Evolutionary conservation across 2,888 invertebrate species (phyloP).

Genomic region (Gasteruption jaculator): DNA sequence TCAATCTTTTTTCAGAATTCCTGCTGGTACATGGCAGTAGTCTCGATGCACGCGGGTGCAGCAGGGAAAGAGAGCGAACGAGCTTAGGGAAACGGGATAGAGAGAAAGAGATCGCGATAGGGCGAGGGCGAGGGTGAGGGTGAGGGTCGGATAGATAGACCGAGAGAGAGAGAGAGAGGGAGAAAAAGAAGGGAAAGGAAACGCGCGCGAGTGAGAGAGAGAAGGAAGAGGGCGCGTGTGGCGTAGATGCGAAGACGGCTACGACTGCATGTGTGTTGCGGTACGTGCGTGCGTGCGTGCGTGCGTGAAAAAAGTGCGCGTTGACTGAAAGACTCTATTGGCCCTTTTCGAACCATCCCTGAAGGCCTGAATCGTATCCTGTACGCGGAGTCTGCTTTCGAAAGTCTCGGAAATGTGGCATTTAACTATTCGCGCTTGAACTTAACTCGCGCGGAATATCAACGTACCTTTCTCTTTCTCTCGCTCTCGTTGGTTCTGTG

Average conservation of each 20-base stretch:
- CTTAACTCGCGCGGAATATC: too few relatives aligned
- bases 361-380: too few relatives aligned
- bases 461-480: too few relatives aligned
- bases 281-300: conserved; percentile 18
- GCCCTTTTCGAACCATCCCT: too few relatives aligned
- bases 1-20: conserved; percentile 31
- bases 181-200: background rate
- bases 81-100: background rate
- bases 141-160: conserved; percentile 14
- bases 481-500: too few relatives aligned
- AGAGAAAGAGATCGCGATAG: background rate
- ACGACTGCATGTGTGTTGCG: too few relatives aligned
- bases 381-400: too few relatives aligned
- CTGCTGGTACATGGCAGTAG: background rate
- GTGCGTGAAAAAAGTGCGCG: conserved; percentile 15
- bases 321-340: too few relatives aligned
- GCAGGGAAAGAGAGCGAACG: background rate
- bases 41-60: background rate
- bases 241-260: too few relatives aligned
- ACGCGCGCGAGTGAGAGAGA: background rate
- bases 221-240: background rate
- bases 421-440: too few relatives aligned
- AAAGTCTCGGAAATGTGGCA: too few relatives aligned
- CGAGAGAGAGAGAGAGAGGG: background rate
- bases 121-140: background rate